phyloP scores from a whole-genome alignment of 2,113 vertebrate genomes.

The Gallinago paraguaiae region DNA sequence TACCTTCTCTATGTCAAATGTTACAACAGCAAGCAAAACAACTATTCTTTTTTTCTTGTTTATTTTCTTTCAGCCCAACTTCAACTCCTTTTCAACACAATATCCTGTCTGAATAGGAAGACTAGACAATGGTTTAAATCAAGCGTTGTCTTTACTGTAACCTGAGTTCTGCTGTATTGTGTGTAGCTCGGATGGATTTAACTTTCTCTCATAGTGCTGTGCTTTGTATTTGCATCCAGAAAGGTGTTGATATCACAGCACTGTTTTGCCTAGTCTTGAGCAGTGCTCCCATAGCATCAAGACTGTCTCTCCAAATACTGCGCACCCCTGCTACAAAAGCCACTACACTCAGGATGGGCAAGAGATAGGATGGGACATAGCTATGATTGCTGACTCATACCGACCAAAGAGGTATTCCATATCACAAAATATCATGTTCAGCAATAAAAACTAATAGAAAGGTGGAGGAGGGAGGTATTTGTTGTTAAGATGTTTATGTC shows the following conservation, averaged over 20 bases:
- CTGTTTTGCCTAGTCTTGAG: not conserved
- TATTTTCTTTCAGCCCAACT: not conserved
- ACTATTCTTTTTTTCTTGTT: not conserved
- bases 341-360: fast-evolving
- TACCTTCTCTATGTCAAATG: not conserved
- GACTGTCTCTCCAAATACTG: not conserved
- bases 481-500: not conserved
- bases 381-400: not conserved
- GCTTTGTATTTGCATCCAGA: not conserved
- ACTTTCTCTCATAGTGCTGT: not conserved
- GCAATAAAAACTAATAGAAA: not conserved
- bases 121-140: not conserved
- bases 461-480: not conserved
- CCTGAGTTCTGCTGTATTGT: not conserved
- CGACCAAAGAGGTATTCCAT: not conserved
- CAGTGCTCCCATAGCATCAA: not conserved
- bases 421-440: not conserved
- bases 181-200: not conserved
- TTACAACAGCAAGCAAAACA: not conserved
- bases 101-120: not conserved
- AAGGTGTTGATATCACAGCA: not conserved
- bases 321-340: not conserved
- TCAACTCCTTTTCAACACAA: not conserved
- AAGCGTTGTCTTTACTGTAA: not conserved
- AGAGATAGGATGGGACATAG: not conserved